These are phyloP conservation scores for Chlamydotis undulata DNA, from an alignment of 2,113 vertebrate genomes.

Conservation along the genomic window DNA sequence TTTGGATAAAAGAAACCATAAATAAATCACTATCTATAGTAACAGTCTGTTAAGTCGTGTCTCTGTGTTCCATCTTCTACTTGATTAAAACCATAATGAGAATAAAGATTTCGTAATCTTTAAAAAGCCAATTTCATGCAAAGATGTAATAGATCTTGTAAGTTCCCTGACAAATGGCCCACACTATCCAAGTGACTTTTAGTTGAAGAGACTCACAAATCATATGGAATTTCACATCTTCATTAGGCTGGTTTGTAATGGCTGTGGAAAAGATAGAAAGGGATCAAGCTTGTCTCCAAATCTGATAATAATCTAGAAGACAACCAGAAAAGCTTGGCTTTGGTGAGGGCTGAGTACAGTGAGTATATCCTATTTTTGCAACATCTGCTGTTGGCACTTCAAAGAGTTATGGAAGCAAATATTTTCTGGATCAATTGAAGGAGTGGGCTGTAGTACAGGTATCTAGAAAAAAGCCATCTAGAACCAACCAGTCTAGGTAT, in stretches of 20 bases:
- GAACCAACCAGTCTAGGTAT: not conserved
- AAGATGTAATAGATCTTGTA: not conserved
- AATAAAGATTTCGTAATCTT: slow-evolving; percentile 1
- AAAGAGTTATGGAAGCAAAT: not conserved
- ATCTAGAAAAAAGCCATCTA: not conserved
- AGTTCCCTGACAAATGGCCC: not conserved
- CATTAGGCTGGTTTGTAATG: not conserved
- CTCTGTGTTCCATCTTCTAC: not conserved
- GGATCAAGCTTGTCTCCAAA: not conserved
- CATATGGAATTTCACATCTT: not conserved
- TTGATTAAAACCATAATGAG: slow-evolving; percentile 43
- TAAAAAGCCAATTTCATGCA: not conserved
- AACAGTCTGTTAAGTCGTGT: not conserved
- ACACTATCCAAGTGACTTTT: not conserved
- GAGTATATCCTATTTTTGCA: not conserved
- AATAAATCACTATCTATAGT: slow-evolving; percentile 19
- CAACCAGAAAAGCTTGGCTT: not conserved
- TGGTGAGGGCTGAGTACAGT: not conserved
- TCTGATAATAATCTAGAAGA: not conserved
- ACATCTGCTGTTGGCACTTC: not conserved
- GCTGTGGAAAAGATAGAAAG: not conserved
- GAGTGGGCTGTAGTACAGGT: not conserved
- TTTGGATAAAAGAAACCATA: not conserved
- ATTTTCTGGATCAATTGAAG: not conserved
- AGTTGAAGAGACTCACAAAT: not conserved